Percentiles rank a stretch among this genome's conserved stretches.
phyloP scores from a whole-genome alignment of 2,888 invertebrate genomes.

The Amblyjoppa proteus region DNA sequence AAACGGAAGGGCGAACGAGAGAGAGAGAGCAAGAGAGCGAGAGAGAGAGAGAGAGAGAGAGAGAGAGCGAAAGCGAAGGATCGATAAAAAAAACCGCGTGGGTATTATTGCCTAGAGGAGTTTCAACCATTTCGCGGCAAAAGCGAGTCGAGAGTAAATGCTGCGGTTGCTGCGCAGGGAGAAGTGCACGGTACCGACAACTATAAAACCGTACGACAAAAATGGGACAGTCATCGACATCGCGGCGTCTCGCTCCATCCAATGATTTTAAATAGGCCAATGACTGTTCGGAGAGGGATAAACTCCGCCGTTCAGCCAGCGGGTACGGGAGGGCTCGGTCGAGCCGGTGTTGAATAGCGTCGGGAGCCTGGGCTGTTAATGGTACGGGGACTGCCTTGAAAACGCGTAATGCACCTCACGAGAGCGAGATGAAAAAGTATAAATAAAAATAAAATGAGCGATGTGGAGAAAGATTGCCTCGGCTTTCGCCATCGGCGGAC shows the following conservation, averaged over 20 bases:
- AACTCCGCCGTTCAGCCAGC: slow-evolving; percentile 3
- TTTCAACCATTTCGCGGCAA: slow-evolving; percentile 17
- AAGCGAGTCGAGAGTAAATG: slow-evolving; percentile 27
- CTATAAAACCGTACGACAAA: slow-evolving; percentile 51
- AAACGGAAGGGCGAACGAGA: slow-evolving; percentile 19
- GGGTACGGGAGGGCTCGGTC: slow-evolving; percentile 39
- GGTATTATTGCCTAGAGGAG: slow-evolving; percentile 55
- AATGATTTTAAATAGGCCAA: slow-evolving; percentile 20
- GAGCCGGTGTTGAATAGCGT: slow-evolving; percentile 57
- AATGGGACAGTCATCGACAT: slow-evolving; percentile 31
- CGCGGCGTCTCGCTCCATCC: neutral
- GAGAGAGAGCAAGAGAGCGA: neutral
- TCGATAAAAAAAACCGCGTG: slow-evolving; percentile 62
- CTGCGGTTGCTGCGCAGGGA: slow-evolving; percentile 17
- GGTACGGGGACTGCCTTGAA: slow-evolving; percentile 63
- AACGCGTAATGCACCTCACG: slow-evolving; percentile 54
- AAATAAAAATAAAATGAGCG: slow-evolving; percentile 33
- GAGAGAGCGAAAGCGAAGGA: slow-evolving; percentile 13
- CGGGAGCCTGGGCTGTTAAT: slow-evolving; percentile 59
- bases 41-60: neutral
- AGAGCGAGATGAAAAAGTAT: slow-evolving; percentile 14
- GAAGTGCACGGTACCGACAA: slow-evolving; percentile 48
- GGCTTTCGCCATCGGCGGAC: slow-evolving; percentile 57
- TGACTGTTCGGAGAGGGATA: neutral
- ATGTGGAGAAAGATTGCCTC: slow-evolving; percentile 45